phyloP scores from a whole-genome alignment of 2,888 invertebrate species.

The Drosophila leonis region DNA sequence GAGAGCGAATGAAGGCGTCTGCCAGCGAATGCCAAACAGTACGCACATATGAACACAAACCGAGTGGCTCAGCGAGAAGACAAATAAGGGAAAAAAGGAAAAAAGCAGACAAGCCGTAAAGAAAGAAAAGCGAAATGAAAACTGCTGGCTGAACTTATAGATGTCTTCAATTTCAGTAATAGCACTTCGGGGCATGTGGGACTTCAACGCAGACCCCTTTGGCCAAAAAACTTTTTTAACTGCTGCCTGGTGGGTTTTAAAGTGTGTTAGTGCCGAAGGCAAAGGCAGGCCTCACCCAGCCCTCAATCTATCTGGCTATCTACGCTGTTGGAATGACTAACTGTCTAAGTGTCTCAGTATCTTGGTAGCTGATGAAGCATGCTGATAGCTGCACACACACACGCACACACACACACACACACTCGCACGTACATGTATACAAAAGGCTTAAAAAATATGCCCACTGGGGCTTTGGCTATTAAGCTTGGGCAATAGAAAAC shows the following conservation, averaged over 20 bases:
- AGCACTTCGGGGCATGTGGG: conserved; percentile 77
- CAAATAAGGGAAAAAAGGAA: not conserved
- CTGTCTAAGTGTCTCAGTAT: conserved; percentile 36
- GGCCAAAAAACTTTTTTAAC: conserved; percentile 74
- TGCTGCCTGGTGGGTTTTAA: conserved; percentile 73
- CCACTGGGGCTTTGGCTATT: conserved; percentile 66
- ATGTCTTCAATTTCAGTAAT: conserved; percentile 81
- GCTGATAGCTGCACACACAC: conserved; percentile 28
- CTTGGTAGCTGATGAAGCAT: conserved; percentile 45
- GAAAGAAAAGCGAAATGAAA: conserved; percentile 26
- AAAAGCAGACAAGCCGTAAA: conserved; percentile 12
- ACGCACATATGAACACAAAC: conserved; percentile 50
- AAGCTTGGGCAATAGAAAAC: conserved; percentile 59
- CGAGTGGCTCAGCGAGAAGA: conserved; percentile 25
- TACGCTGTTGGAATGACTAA: conserved; percentile 29
- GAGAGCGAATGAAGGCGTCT: conserved; percentile 25
- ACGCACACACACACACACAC: not conserved
- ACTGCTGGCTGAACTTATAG: conserved; percentile 67
- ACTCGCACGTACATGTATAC: not conserved
- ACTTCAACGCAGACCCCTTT: conserved; percentile 57
- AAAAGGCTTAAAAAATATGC: conserved; percentile 68
- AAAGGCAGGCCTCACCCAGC: not conserved
- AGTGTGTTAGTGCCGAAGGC: conserved; percentile 56
- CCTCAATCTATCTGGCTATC: conserved; percentile 1
- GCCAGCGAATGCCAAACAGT: conserved; percentile 35